phyloP scores from a whole-genome alignment of 2,113 vertebrate species.

The Cololabis saira region DNA sequence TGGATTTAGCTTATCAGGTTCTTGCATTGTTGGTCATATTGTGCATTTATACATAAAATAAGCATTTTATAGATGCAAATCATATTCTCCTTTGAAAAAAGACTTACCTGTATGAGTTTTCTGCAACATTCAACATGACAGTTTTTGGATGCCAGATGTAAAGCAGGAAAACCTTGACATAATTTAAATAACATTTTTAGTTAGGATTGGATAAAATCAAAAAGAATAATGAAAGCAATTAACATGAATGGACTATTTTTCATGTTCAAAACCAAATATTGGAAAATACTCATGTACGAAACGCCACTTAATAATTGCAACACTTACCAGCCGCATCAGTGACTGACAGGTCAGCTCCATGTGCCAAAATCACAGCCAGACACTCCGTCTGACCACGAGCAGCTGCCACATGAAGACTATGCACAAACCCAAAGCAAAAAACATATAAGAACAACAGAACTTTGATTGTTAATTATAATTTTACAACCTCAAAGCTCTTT shows the following conservation, averaged over 20 bases:
- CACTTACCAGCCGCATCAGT: slow-evolving; percentile 89
- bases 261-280: no score
- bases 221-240: not conserved
- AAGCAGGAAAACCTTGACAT: slow-evolving; percentile 86
- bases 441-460: not conserved
- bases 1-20: no score
- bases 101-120: slow-evolving; percentile 92
- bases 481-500: not conserved
- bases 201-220: not conserved
- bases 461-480: not conserved
- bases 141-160: slow-evolving; percentile 94
- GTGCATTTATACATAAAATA: no score
- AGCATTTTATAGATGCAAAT: not conserved
- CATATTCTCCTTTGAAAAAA: not conserved
- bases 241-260: not conserved
- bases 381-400: slow-evolving; percentile 89
- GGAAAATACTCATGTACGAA: no score
- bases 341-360: slow-evolving; percentile 88
- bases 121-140: slow-evolving; percentile 89
- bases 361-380: slow-evolving; percentile 88
- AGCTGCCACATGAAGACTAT: slow-evolving; percentile 91
- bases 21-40: no score
- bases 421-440: slow-evolving; percentile 21
- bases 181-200: not conserved
- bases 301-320: not conserved